Evolutionary conservation across 2,797 vertebrate species (phyloP).

Genomic region (Antrozous pallidus): DNA sequence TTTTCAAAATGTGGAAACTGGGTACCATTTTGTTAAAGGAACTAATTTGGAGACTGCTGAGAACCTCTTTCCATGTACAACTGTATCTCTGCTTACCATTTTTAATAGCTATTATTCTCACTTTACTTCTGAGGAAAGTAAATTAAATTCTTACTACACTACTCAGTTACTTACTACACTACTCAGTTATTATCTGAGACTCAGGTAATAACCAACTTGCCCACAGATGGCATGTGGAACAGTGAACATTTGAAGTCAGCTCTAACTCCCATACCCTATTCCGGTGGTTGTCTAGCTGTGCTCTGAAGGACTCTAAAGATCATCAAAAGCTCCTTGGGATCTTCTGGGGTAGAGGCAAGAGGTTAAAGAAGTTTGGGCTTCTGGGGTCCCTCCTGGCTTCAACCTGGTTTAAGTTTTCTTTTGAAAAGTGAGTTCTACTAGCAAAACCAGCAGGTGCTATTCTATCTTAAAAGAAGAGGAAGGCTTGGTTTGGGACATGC

Average conservation of each 20-base stretch:
- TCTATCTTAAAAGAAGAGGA: not conserved
- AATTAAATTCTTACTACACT: no score
- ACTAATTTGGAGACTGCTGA: constrained; percentile 28
- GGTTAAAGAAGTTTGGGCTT: not conserved
- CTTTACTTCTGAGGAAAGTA: constrained; percentile 53
- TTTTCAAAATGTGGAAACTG: constrained; percentile 12
- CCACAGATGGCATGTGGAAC: not conserved
- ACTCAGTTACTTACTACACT: no score
- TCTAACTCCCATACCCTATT: not conserved
- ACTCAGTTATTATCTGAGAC: no score
- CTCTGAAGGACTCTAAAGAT: not conserved
- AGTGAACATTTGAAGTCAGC: constrained; percentile 1
- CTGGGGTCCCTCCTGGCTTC: not conserved
- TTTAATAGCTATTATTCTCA: constrained; percentile 20
- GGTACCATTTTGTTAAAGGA: not conserved
- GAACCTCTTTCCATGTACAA: not conserved
- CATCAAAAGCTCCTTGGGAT: not conserved
- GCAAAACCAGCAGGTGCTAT: not conserved
- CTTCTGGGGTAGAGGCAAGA: not conserved
- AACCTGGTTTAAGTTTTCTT: not conserved
- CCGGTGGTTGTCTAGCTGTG: not conserved
- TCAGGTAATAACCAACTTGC: constrained; percentile 29
- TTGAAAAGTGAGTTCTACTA: not conserved
- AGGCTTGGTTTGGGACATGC: not conserved
- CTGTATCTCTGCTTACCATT: constrained; percentile 17